Conservation (phyloP, 2,888 invertebrate species). For the Drymonia ruficornis region DNA sequence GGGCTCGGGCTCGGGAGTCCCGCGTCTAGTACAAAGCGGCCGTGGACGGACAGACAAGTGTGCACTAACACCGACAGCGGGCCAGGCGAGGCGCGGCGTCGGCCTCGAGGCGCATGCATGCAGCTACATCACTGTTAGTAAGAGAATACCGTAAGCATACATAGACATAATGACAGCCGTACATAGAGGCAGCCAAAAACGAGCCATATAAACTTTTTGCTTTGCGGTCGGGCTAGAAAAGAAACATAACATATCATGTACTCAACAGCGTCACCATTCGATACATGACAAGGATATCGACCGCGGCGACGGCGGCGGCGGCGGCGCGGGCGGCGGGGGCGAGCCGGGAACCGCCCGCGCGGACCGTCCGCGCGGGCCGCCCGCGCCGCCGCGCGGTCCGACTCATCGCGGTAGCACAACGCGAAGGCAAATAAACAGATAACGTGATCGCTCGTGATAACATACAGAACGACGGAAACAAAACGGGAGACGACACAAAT, state of each 20-base stretch:
- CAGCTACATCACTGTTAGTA: conserved; percentile 68
- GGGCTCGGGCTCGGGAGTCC: background rate
- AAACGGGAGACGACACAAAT: conserved; percentile 43
- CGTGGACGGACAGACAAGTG: conserved; percentile 71
- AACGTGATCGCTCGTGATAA: conserved; percentile 66
- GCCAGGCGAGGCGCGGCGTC: conserved; percentile 34
- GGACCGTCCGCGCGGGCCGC: conserved; percentile 5
- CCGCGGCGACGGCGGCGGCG: conserved; percentile 13
- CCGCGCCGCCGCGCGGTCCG: conserved; percentile 15
- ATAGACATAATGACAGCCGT: conserved; percentile 83
- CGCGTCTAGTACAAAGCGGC: conserved; percentile 47
- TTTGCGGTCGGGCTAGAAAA: conserved; percentile 82
- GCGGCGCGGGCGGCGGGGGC: too few species aligned
- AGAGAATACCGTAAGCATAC: conserved; percentile 80
- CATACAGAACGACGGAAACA: conserved; percentile 47
- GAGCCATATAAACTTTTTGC: conserved; percentile 83
- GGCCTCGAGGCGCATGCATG: conserved; percentile 55
- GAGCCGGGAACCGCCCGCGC: too few species aligned
- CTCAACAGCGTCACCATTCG: conserved; percentile 59
- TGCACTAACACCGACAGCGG: conserved; percentile 45
- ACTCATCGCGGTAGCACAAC: conserved; percentile 32
- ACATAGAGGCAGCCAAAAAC: conserved; percentile 83
- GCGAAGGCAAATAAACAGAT: conserved; percentile 64
- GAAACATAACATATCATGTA: conserved; percentile 72
- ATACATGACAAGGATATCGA: conserved; percentile 18